Evolutionary conservation across 1,140 invertebrate genomes (phyloP).

Genomic region (Trachymyrmex septentrionalis): DNA sequence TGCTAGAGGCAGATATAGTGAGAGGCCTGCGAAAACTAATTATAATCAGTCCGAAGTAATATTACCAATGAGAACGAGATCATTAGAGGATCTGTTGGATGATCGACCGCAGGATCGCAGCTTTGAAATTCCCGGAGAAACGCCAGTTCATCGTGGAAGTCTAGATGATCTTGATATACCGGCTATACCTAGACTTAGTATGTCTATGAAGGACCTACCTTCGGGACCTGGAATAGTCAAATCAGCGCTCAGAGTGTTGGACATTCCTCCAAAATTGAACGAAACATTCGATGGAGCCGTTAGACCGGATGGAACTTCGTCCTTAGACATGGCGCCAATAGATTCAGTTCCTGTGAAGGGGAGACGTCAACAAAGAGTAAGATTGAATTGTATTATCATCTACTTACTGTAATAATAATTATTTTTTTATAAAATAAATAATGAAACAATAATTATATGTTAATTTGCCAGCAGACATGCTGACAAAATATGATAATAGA

Average conservation of each 20-base stretch:
- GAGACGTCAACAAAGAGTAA: constrained; percentile 75
- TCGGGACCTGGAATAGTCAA: constrained; percentile 70
- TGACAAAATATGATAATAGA: neutral
- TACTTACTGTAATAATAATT: neutral
- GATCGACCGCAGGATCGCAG: constrained; percentile 81
- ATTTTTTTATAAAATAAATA: neutral
- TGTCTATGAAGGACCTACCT: constrained; percentile 79
- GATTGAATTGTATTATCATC: constrained; percentile 18
- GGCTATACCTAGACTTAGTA: constrained; percentile 80
- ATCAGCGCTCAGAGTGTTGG: constrained; percentile 74
- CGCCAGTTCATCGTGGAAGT: constrained; percentile 82
- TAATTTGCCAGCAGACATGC: neutral
- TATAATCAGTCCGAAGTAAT: constrained; percentile 51
- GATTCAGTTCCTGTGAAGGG: constrained; percentile 64
- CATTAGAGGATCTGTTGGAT: constrained; percentile 83
- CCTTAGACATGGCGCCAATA: constrained; percentile 72
- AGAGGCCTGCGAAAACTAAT: constrained; percentile 84
- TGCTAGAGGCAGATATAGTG: constrained; percentile 88
- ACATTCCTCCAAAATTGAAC: constrained; percentile 77
- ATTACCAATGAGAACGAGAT: constrained; percentile 77
- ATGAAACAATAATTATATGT: neutral
- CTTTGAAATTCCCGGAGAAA: constrained; percentile 80
- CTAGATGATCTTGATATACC: constrained; percentile 88
- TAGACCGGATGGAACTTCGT: constrained; percentile 75
- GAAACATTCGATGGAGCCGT: constrained; percentile 81